These are phyloP conservation scores for Agrotis segetum DNA, from an alignment of 2,888 invertebrate genomes.

Conservation along the genomic window DNA sequence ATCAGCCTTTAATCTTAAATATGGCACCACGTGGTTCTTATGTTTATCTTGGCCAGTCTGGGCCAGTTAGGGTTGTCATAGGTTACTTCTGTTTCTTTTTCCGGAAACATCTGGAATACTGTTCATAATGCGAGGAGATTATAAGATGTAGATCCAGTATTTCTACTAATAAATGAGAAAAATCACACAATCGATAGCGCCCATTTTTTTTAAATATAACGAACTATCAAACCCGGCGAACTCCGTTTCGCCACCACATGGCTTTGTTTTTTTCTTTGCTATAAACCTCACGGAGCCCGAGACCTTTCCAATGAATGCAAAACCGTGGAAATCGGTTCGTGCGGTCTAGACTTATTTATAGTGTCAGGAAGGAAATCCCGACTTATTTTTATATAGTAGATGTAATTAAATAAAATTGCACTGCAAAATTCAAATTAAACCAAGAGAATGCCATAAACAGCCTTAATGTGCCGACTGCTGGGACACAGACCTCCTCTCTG, in stretches of 20 bases:
- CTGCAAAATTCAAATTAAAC: neutral
- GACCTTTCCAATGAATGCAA: too few species aligned
- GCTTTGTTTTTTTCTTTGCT: too few species aligned
- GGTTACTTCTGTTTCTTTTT: neutral
- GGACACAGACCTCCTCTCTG: too few species aligned
- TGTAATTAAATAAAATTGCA: neutral
- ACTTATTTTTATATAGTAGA: too few species aligned
- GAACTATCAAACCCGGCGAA: too few species aligned
- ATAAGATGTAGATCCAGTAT: neutral
- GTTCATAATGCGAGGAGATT: neutral
- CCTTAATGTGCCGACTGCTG: too few species aligned
- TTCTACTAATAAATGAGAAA: neutral
- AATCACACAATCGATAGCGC: neutral
- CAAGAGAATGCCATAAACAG: too few species aligned
- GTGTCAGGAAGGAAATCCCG: too few species aligned
- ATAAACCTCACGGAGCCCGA: too few species aligned
- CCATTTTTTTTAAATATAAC: neutral
- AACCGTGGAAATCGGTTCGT: too few species aligned
- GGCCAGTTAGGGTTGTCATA: slow-evolving; percentile 3
- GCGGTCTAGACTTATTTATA: too few species aligned
- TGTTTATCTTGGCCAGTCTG: slow-evolving; percentile 24
- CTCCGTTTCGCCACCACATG: too few species aligned
- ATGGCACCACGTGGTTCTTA: slow-evolving; percentile 38
- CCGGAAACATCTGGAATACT: neutral
- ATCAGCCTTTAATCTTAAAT: slow-evolving; percentile 48